Evolutionary conservation across 2,888 invertebrate genomes (phyloP).

Genomic region (Carabus problematicus): DNA sequence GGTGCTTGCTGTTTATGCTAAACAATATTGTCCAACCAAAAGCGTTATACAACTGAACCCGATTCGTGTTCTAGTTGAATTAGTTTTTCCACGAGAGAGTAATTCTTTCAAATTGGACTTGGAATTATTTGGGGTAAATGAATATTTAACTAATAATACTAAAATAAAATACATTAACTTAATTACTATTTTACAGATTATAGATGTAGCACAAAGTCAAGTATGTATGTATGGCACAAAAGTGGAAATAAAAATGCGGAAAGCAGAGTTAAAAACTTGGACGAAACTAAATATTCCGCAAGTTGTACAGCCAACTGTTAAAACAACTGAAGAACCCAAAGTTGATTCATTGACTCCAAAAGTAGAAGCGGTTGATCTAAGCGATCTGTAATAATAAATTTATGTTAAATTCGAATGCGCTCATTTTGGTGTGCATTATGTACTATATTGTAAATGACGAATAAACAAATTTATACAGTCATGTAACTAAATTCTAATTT

Average conservation of each 20-base stretch:
- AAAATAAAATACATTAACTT: slow-evolving; percentile 21
- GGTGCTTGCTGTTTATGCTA: slow-evolving; percentile 88
- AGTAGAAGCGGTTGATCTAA: slow-evolving; percentile 76
- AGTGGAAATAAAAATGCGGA: slow-evolving; percentile 90
- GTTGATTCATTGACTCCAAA: slow-evolving; percentile 60
- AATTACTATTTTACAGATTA: slow-evolving; percentile 67
- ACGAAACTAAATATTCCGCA: slow-evolving; percentile 71
- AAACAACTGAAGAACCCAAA: slow-evolving; percentile 51
- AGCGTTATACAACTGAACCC: slow-evolving; percentile 85
- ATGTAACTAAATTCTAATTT: too few relatives aligned
- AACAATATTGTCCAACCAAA: slow-evolving; percentile 81
- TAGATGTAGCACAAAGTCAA: slow-evolving; percentile 73
- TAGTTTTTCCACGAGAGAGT: slow-evolving; percentile 80
- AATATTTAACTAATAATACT: background rate
- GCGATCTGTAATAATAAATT: slow-evolving; percentile 66
- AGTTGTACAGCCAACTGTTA: slow-evolving; percentile 33
- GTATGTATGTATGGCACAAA: slow-evolving; percentile 87
- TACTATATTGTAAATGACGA: too few relatives aligned
- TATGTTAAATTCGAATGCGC: too few relatives aligned
- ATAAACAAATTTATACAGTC: too few relatives aligned
- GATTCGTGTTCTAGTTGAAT: slow-evolving; percentile 74
- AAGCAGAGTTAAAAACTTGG: slow-evolving; percentile 88
- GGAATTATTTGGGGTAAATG: slow-evolving; percentile 84
- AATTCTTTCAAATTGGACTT: slow-evolving; percentile 79
- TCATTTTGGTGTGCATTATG: too few relatives aligned